phyloP scores from a whole-genome alignment of 1,140 invertebrate genomes.

The Telenomus remus region DNA sequence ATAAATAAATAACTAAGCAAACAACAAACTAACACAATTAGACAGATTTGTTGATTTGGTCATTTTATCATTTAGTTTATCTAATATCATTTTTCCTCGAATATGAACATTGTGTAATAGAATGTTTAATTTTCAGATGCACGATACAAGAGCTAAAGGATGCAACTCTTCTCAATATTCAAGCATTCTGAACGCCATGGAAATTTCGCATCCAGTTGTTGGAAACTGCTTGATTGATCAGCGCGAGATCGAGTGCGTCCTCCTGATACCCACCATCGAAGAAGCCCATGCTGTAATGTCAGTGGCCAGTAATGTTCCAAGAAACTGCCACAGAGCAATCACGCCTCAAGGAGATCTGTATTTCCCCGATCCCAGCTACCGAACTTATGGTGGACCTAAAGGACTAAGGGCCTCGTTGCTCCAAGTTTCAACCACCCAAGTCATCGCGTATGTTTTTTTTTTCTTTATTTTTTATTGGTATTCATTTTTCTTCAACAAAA shows the following conservation, averaged over 20 bases:
- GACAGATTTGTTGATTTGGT: too few relatives aligned
- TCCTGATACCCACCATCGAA: conserved; percentile 80
- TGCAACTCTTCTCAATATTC: conserved; percentile 73
- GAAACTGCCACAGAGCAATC: conserved; percentile 79
- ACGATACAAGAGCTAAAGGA: conserved; percentile 79
- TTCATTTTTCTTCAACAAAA: background rate
- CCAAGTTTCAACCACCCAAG: conserved; percentile 80
- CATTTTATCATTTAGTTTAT: too few relatives aligned
- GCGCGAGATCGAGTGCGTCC: conserved; percentile 80
- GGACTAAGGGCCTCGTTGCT: conserved; percentile 75
- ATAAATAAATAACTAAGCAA: too few relatives aligned
- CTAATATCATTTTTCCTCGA: too few relatives aligned
- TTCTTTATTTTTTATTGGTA: background rate
- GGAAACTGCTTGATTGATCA: conserved; percentile 92
- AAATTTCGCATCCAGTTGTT: conserved; percentile 84
- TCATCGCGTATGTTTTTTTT: conserved; percentile 71
- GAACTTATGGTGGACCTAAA: conserved; percentile 76
- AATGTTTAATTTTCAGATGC: conserved; percentile 73
- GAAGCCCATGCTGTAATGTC: conserved; percentile 81
- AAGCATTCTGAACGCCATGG: conserved; percentile 82
- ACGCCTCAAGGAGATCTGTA: conserved; percentile 79
- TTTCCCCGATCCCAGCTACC: conserved; percentile 82
- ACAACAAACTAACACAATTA: too few relatives aligned
- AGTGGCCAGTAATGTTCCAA: conserved; percentile 77
- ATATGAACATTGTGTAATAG: too few relatives aligned